Base-by-base conservation (phyloP, 2,888 invertebrate species). In the Drosophila affinis region DNA sequence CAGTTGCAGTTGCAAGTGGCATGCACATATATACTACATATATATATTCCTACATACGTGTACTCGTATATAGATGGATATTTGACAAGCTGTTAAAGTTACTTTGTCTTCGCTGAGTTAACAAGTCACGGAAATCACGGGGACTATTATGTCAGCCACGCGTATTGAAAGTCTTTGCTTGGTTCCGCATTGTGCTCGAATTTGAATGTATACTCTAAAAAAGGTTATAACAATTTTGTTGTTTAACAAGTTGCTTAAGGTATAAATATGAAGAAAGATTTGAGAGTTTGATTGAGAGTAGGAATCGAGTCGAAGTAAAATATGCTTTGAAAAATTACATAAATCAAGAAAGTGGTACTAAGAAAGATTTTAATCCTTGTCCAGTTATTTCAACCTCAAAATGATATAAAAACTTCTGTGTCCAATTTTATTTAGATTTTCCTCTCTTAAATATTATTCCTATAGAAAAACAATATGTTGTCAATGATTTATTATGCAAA, bases 121-220 rank as follows among this genome's bases (percentile, higher is more conserved):
- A 60, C 73, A 72, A 72, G 73, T 72, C 73, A 72, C 72, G 64
- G 73, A 73, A 73, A 72, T 73, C 53, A 64, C 73, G 32, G 52
- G 5, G 24, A 24, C 24, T 24, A 58, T 72, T 46, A 55, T 62
- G 69, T 34, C 55, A 24, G 46, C 45, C 45, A 54, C 17, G 52
- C n/a, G 44, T 47, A n/a, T 17, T 9, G 9, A 24, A 44, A 1
- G 12, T 12, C 34, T 12, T 12, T 9, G 32, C 9, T 32, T 9
- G 3, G 9, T 29, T 3, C 9, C 7, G 0, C 7, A 3, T 3
- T 9, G 3, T 32, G 9, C 29, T 29, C 0, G 29, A 29, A 29
- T 29, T 29, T 9, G 7, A 29, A 29, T 1, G 1, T 9, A 1
- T 29, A 29, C 29, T 17, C 29, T 29, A 1, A 29, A 29, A 29